Percentiles rank a stretch among this genome's conserved stretches.
Evolutionary conservation across 2,113 vertebrate species (phyloP).

Genomic region (Gnathonemus echidnorhynchus): DNA sequence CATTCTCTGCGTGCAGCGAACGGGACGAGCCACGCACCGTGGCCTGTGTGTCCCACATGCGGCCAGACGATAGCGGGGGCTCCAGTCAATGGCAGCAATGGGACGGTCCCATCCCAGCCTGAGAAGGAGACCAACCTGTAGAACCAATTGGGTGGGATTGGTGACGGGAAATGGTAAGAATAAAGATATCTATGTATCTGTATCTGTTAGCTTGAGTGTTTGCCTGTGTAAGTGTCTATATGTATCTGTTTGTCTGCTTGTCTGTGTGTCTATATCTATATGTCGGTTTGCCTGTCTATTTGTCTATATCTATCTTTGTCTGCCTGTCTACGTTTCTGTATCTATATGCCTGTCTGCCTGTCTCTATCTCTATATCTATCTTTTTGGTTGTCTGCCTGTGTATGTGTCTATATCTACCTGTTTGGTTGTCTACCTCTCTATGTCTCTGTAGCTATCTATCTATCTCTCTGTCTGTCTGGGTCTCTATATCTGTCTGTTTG

Average conservation of each 20-base stretch:
- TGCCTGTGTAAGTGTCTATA: not conserved
- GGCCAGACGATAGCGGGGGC: not conserved
- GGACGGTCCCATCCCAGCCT: slow-evolving; percentile 31
- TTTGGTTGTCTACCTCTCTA: not conserved
- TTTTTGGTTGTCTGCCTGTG: not conserved
- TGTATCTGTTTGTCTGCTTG: not conserved
- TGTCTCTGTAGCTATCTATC: not conserved
- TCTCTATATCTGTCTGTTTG: not conserved
- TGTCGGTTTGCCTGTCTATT: not conserved
- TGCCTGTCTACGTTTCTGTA: not conserved
- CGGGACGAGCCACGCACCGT: not conserved
- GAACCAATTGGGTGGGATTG: slow-evolving; percentile 34
- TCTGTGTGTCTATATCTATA: not conserved
- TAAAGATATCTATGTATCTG: not conserved
- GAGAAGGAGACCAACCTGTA: slow-evolving; percentile 43
- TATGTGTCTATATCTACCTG: not conserved
- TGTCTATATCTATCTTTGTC: not conserved
- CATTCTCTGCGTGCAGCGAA: not conserved
- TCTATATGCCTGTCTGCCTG: not conserved
- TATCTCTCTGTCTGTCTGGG: not conserved
- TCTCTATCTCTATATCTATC: not conserved
- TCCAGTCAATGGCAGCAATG: slow-evolving; percentile 50
- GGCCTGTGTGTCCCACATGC: not conserved
- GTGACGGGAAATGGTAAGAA: slow-evolving; percentile 48
- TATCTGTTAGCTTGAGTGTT: not conserved